Evolutionary conservation across 2,888 invertebrate species (phyloP).

Genomic region (Scaptomyza tumidula): DNA sequence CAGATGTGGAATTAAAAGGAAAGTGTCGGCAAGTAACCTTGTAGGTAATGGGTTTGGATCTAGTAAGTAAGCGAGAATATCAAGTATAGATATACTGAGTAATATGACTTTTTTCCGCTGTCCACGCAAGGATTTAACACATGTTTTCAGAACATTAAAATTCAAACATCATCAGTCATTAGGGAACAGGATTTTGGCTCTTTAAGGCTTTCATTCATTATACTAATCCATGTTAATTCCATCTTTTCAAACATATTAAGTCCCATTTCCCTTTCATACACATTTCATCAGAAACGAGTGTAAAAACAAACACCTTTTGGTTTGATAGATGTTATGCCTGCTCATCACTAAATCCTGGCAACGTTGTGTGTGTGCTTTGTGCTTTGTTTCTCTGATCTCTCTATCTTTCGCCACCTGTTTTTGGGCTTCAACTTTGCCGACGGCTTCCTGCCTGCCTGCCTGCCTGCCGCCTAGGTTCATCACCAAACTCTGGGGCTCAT

Average conservation of each 20-base stretch:
- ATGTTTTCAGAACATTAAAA: too few species aligned
- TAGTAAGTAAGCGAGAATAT: too few species aligned
- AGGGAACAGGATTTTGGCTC: too few species aligned
- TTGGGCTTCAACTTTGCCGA: background rate
- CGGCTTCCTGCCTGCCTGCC: background rate
- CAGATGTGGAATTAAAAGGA: too few species aligned
- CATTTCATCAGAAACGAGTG: too few species aligned
- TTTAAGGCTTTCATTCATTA: background rate
- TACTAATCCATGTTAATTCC: background rate
- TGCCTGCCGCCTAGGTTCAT: background rate
- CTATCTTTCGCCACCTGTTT: background rate
- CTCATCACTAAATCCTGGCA: slow-evolving; percentile 6
- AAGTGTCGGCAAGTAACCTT: too few species aligned
- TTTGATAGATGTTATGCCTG: background rate
- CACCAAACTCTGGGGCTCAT: slow-evolving; percentile 46
- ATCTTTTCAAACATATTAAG: background rate
- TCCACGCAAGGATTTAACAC: too few species aligned
- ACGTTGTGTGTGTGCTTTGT: background rate
- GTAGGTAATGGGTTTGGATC: too few species aligned
- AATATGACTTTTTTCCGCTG: too few species aligned
- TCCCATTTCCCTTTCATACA: too few species aligned
- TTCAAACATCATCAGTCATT: too few species aligned
- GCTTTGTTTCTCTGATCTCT: slow-evolving; percentile 8
- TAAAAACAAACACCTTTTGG: background rate
- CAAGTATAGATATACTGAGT: too few species aligned